phyloP scores from a whole-genome alignment of 1,140 invertebrate species.

The Philaenus spumarius region DNA sequence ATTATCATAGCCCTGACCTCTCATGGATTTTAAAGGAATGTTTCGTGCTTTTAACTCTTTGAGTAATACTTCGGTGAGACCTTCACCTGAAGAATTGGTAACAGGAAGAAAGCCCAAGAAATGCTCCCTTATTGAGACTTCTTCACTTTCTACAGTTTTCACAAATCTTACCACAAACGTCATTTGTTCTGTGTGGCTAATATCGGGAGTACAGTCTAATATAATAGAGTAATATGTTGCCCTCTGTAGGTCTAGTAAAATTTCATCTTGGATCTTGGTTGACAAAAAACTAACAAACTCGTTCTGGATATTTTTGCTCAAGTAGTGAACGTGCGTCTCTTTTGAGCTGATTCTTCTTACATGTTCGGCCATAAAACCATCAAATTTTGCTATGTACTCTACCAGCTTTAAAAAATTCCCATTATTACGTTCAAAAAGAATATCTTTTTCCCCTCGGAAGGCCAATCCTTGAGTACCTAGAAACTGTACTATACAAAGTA shows the following conservation, averaged over 20 bases:
- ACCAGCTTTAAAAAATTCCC: conserved; percentile 19
- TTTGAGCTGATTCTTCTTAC: too few species aligned
- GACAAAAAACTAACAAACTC: conserved; percentile 8
- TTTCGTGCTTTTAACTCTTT: conserved; percentile 12
- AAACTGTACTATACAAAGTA: conserved; percentile 22
- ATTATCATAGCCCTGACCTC: conserved; percentile 37
- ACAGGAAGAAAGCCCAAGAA: conserved; percentile 21
- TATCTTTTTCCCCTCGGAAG: conserved; percentile 23
- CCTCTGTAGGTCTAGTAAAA: conserved; percentile 7
- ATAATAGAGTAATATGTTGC: conserved; percentile 28
- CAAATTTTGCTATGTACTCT: conserved; percentile 18
- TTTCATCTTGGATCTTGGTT: conserved; percentile 10
- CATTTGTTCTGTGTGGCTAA: conserved; percentile 28
- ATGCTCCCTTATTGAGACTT: conserved; percentile 2
- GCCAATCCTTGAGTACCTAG: conserved; percentile 21
- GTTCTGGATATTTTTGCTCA: conserved; percentile 17
- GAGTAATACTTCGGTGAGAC: conserved; percentile 21
- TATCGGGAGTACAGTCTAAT: conserved; percentile 30
- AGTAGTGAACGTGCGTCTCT: conserved; percentile 10
- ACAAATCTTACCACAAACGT: conserved; percentile 26
- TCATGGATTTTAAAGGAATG: conserved; percentile 27
- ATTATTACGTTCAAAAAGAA: conserved; percentile 18
- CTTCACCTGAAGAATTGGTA: conserved; percentile 15
- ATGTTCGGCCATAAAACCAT: conserved; percentile 22
- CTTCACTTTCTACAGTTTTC: neutral